Base-by-base conservation (phyloP, 2,113 vertebrate species). In the Acinonyx jubatus region DNA sequence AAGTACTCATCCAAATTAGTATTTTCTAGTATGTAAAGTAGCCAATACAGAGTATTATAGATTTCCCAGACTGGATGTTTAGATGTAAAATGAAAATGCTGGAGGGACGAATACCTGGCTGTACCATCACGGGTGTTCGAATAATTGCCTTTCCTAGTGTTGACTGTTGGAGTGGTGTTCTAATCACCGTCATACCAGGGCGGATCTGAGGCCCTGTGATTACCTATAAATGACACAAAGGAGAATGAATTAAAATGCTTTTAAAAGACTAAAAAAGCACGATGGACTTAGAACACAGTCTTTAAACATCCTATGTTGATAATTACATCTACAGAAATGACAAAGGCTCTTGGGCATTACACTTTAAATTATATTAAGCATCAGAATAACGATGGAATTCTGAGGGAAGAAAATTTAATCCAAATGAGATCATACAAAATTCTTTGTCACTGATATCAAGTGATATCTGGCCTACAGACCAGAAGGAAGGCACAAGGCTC, bases 111-210 rank as follows among this genome's bases (percentile, higher is more conserved):
- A 98, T 99, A 99, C 99, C 99, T 99, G 99, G 99, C 66, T 99
- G 99, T 87, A 99, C 99, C 98, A 99, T 98, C 41, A 99, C 99
- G 52, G 99, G 99, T 5, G 99, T 99, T 79, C 99, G 98, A n/a
- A 99, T 99, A 96, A 99, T 99, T 10, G 99, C 98, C 98, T 99
- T 99, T 45, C 99, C 99, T 78, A 99, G 98, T 0, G 99, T 0
- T 0, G 99, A 97, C 98, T 99, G 99, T 96, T 99, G 99, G 86
- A 99, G 99, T 0, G 99, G 99, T 0, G 99, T 98, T 96, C 99
- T 98, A 96, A 99, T 99, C 76, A 99, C 99, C 0, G 99, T 99
- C 99, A 99, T 99, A 23, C 99, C 99, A 61, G 99, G 99, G 41
- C 99, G 99, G 78, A 99, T 99, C 79, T 99, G 99, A 4, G 99